These are phyloP conservation scores for Miltochrista miniata DNA, from an alignment of 2,888 invertebrate genomes.

Conservation along the genomic window DNA sequence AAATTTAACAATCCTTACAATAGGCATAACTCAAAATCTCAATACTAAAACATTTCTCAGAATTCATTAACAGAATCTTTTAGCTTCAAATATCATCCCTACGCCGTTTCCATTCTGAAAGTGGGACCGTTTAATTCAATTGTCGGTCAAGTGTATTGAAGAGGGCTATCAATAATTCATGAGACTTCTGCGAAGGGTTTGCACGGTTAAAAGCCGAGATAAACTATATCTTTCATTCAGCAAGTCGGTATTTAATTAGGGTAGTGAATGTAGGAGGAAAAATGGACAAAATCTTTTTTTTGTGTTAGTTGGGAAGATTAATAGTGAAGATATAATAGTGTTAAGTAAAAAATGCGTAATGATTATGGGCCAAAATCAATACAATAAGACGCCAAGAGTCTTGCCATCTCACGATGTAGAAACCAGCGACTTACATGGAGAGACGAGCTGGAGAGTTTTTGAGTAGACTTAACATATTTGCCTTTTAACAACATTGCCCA, in stretches of 20 bases:
- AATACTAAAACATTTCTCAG: constrained; percentile 8
- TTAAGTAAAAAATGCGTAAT: too few relatives aligned
- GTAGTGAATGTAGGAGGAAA: constrained; percentile 8
- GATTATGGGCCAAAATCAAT: too few relatives aligned
- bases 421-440: too few relatives aligned
- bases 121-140: constrained; percentile 50
- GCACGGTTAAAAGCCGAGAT: constrained; percentile 33
- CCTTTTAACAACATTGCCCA: too few relatives aligned
- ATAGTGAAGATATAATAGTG: too few relatives aligned
- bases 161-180: constrained; percentile 46
- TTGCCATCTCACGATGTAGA: too few relatives aligned
- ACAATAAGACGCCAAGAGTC: too few relatives aligned
- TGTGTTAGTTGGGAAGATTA: too few relatives aligned
- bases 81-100: constrained; percentile 34
- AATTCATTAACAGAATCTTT: constrained; percentile 20
- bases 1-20: background rate
- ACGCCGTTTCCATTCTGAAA: constrained; percentile 31
- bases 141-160: constrained; percentile 44
- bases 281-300: background rate
- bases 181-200: constrained; percentile 30
- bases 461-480: too few relatives aligned
- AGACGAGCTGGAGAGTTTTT: too few relatives aligned
- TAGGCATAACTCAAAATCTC: constrained; percentile 12
- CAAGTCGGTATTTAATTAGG: constrained; percentile 21
- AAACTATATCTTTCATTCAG: constrained; percentile 27